Conservation (phyloP, 2,888 invertebrate species). For the Microplitis deprimator region DNA sequence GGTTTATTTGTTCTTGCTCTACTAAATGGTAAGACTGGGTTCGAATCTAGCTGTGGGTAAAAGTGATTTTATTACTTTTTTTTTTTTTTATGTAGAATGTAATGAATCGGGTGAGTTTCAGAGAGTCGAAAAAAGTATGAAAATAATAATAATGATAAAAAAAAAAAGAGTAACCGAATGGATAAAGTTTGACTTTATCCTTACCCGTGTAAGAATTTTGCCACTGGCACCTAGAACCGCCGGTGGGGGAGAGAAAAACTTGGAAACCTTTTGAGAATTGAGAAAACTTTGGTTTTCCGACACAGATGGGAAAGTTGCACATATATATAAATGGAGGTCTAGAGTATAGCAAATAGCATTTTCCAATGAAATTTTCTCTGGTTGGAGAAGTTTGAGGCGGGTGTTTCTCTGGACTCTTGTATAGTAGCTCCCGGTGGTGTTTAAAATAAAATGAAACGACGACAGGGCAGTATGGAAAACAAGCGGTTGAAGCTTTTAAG, state of each 20-base stretch:
- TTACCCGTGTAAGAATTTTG: conserved; percentile 29
- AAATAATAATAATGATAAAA: background rate
- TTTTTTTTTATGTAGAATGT: conserved; percentile 1
- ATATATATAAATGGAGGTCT: background rate
- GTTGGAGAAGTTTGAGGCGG: too few relatives aligned
- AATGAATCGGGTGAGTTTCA: background rate
- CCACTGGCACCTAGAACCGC: background rate
- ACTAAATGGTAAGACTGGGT: background rate
- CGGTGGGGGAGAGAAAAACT: background rate
- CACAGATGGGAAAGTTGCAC: background rate
- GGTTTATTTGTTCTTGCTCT: background rate
- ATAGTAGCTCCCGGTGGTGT: background rate
- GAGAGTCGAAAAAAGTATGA: background rate
- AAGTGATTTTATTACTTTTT: background rate
- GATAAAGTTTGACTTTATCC: conserved; percentile 38
- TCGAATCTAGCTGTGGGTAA: too few relatives aligned
- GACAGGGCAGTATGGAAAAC: too few relatives aligned
- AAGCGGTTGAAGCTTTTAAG: too few relatives aligned
- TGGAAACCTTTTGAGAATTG: conserved; percentile 20
- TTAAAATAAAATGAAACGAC: background rate
- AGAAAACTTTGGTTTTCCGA: background rate
- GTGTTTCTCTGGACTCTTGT: too few relatives aligned
- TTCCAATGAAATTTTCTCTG: conserved; percentile 1
- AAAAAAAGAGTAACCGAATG: conserved; percentile 21
- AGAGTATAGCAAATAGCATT: conserved; percentile 2